A percentile compares a stretch with the other conserved stretches of the same genome.
phyloP scores from a whole-genome alignment of 2,888 invertebrate genomes.

The Sylvicola cinctus region DNA sequence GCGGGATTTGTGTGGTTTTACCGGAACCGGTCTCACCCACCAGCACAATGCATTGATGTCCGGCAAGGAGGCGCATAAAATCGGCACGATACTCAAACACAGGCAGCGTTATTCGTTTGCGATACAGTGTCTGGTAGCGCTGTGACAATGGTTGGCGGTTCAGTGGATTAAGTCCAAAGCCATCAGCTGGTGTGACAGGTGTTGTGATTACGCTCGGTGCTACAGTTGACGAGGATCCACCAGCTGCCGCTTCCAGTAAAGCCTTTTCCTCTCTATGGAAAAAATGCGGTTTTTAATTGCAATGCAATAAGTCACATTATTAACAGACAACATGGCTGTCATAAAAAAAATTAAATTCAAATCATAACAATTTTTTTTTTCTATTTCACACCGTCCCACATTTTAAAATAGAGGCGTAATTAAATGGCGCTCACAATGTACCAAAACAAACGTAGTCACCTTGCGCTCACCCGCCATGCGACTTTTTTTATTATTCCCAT shows the following conservation, averaged over 20 bases:
- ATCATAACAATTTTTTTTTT: too few relatives aligned
- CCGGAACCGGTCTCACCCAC: constrained; percentile 99
- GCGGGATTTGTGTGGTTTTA: constrained; percentile 98
- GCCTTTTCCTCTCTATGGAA: constrained; percentile 33
- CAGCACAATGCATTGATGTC: constrained; percentile 85
- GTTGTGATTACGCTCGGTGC: too few relatives aligned
- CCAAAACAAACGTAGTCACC: too few relatives aligned
- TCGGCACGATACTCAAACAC: constrained; percentile 96
- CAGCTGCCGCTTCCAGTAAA: constrained; percentile 18
- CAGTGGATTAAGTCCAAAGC: constrained; percentile 42
- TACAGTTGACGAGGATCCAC: constrained; percentile 18
- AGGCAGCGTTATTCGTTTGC: constrained; percentile 77
- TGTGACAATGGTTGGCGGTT: constrained; percentile 70
- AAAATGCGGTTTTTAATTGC: not conserved
- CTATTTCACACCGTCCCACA: too few relatives aligned
- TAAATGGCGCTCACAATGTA: too few relatives aligned
- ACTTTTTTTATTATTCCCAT: too few relatives aligned
- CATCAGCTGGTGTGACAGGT: constrained; percentile 20
- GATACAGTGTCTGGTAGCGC: constrained; percentile 70
- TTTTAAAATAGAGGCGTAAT: too few relatives aligned
- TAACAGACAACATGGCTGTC: too few relatives aligned
- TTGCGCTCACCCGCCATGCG: too few relatives aligned
- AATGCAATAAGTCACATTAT: not conserved
- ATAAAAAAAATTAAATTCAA: too few relatives aligned
- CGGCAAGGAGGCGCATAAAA: constrained; percentile 83